Evolutionary conservation across 2,888 invertebrate species (phyloP), one percentile per base, ranked within the genome.

Genomic region (Oscheius sp.): DNA sequence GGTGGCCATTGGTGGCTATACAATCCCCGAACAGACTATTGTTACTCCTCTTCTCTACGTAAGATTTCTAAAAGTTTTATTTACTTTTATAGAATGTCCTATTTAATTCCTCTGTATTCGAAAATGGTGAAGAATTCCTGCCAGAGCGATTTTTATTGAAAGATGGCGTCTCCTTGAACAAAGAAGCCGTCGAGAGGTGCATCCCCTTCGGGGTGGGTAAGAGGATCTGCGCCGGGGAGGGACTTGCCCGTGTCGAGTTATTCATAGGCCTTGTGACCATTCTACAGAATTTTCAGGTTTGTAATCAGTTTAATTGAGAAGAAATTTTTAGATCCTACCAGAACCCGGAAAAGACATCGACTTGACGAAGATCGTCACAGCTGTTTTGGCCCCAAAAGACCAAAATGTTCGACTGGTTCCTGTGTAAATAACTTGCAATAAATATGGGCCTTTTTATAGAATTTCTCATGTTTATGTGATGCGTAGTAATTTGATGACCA

Each of bases 171-270:
- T 77, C 79, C 0, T 35, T 71, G 9, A 76, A 78, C 18, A 81
- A 80, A 72, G 80, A 76, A 18, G 69, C 74, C 1, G 55, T 83
- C 0, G 83, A 83, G 9, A 72, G 68, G 25, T 70, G 74, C 7
- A 76, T 79, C 35, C 78, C 81, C 6, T 83, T 83, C 75, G 75
- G 76, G 43, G 63, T 81, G 21, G 83, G 83, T 23, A 80, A 80
- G 52, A 49, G 83, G 25, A 46, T 64, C 29, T 83, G 83, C 69
- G 79, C 79, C 9, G 83, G 83, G 27, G 83, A 83, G 49, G 81
- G 80, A 29, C 58, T 83, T n/a, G 81, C 83, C 0, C 53, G 80
- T 13, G 74, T 81, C 73, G 83, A 83, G 58, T 52, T 83, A 6
- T 81, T 83, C 71, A 55, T 76, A 21, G 76, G 76, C 25, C 35